Base-by-base conservation (phyloP, 2,888 invertebrate genomes). In the Hypena proboscidalis region DNA sequence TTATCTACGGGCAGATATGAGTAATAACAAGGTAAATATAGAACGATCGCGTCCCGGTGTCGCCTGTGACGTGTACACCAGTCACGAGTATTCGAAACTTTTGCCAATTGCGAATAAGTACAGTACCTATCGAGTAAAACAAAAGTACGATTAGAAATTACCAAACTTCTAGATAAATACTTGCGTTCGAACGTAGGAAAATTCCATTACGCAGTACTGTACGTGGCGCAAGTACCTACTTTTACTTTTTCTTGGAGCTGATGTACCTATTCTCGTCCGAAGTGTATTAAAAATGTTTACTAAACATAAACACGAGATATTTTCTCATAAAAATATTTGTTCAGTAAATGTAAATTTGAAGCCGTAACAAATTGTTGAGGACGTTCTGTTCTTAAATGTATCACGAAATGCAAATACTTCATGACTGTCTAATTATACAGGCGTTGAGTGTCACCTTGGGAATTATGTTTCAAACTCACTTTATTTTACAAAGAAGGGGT, bases 61-160 rank as follows among this genome's bases (percentile, higher is more conserved):
- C 79, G 77, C 80, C 75, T 61, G 69, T 79, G 74, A 74, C 80
- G 75, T 65, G 44, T 67, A 68, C 70, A n/a, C n/a, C n/a, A 69
- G 70, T 73, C 76, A 70, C 53, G 58, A 63, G 61, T 70, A 60
- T 74, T 70, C 68, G 30, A 5, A 33, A 22, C 10, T 41, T 57
- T 72, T 59, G 51, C 53, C 56, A 64, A 67, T 58, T 58, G 65
- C 46, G 41, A 47, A 61, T 26, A 6, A 45, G 52, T 36, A 56
- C 47, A 21, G 21, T 2, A 21, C 14, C 40, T 40, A 32, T 17
- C n/a, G n/a, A n/a, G n/a, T n/a, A n/a, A n/a, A n/a, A n/a, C 17
- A 48, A 42, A 39, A 11, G 5, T 15, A 9, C 8, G 10, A 53
- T 53, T 40, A 46, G 27, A 58, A 40, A 32, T 52, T 52, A 39